These are phyloP conservation scores for Pituophis catenifer DNA, from an alignment of 2,113 vertebrate species.

Conservation along the genomic window DNA sequence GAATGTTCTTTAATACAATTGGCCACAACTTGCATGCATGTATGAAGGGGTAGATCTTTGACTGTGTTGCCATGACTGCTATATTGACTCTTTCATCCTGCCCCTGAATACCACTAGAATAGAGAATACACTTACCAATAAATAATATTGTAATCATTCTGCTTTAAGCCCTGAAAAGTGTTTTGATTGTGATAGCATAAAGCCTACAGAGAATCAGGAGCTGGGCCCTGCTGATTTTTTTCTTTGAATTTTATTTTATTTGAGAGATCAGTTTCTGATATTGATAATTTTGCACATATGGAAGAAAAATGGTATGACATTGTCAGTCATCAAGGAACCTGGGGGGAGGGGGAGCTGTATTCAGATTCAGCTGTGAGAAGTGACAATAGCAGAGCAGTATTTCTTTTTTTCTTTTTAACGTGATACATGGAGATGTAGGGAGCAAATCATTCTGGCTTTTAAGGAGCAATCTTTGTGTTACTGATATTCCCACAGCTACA, in stretches of 20 bases:
- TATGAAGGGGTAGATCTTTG: neutral
- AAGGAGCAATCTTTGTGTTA: conserved; percentile 75
- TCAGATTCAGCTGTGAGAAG: conserved; percentile 60
- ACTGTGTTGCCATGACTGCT: neutral
- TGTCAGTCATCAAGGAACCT: conserved; percentile 68
- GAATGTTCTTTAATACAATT: neutral
- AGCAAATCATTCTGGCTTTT: conserved; percentile 67
- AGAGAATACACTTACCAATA: neutral
- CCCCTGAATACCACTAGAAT: neutral
- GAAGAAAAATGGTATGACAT: conserved; percentile 58
- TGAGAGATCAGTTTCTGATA: conserved; percentile 22
- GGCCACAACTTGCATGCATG: neutral
- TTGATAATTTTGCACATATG: conserved; percentile 57
- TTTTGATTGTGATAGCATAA: conserved; percentile 6
- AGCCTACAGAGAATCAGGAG: conserved; percentile 1
- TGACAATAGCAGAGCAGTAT: conserved; percentile 28
- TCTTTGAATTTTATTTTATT: conserved; percentile 16
- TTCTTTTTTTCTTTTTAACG: conserved; percentile 17
- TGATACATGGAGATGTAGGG: conserved; percentile 60
- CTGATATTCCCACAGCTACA: conserved; percentile 78
- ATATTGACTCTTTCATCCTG: neutral
- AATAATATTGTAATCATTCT: neutral
- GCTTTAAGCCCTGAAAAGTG: conserved; percentile 11
- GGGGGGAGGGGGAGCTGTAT: conserved; percentile 57
- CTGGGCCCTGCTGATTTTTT: conserved; percentile 44